These are phyloP conservation scores for Ectemnius cavifrons DNA, from an alignment of 2,888 invertebrate species.

Conservation along the genomic window DNA sequence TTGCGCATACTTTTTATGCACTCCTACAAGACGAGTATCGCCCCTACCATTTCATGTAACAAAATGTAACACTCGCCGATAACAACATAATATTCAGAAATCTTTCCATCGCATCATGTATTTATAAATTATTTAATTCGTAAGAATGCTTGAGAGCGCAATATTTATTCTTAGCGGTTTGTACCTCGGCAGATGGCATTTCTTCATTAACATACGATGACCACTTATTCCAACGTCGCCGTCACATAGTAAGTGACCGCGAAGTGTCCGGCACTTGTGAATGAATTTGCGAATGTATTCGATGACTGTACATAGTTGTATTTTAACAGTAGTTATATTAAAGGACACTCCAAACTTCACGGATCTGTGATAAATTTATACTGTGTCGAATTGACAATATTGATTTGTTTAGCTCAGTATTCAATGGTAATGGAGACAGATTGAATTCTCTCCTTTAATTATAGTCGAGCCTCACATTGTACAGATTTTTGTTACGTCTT, in stretches of 20 bases:
- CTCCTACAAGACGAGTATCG: no score
- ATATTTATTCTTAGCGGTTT: slow-evolving; percentile 7
- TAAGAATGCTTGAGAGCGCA: neutral
- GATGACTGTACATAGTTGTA: slow-evolving; percentile 63
- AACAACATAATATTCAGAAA: no score
- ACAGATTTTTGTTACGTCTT: slow-evolving; percentile 53
- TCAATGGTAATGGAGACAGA: slow-evolving; percentile 41
- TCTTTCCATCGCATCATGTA: no score
- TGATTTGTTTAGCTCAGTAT: slow-evolving; percentile 64
- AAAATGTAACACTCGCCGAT: no score
- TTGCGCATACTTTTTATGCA: no score
- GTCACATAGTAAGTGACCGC: neutral
- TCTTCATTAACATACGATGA: slow-evolving; percentile 14
- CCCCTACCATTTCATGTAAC: no score
- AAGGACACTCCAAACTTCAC: slow-evolving; percentile 59
- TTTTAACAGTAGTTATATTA: slow-evolving; percentile 52
- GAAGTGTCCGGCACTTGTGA: neutral
- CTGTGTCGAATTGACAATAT: slow-evolving; percentile 66
- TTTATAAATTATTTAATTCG: slow-evolving; percentile 5
- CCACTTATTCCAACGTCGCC: neutral
- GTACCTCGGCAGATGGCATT: slow-evolving; percentile 24
- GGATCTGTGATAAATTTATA: slow-evolving; percentile 75
- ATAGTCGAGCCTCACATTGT: slow-evolving; percentile 39
- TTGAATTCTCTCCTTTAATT: slow-evolving; percentile 46
- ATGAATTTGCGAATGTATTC: slow-evolving; percentile 19